Percentiles rank a stretch among this genome's conserved stretches.
These are phyloP conservation scores for Muschampia plurimacula DNA, from an alignment of 2,888 invertebrate species.

Conservation along the genomic window DNA sequence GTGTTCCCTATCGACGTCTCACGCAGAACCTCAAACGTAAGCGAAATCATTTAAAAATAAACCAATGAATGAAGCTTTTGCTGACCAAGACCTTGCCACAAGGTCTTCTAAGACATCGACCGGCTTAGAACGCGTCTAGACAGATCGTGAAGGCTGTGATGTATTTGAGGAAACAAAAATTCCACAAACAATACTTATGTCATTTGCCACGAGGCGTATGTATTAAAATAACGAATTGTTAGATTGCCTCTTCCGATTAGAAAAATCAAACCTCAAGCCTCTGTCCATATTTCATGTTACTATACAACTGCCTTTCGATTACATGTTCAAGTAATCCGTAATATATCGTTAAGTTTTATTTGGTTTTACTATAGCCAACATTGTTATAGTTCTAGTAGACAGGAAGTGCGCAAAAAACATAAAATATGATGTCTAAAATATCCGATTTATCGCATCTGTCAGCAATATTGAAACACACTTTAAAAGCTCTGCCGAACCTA, in stretches of 20 bases:
- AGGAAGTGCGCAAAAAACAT: background rate
- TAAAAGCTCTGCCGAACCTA: constrained; percentile 15
- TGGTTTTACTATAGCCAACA: background rate
- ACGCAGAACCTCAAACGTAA: constrained; percentile 45
- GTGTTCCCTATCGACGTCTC: constrained; percentile 44
- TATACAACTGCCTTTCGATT: background rate
- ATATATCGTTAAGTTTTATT: background rate
- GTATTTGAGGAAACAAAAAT: constrained; percentile 42
- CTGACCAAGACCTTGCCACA: constrained; percentile 63
- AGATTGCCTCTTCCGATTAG: no score
- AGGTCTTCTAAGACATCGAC: constrained; percentile 53
- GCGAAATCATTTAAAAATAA: constrained; percentile 60
- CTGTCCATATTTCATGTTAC: background rate
- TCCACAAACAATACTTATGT: constrained; percentile 22
- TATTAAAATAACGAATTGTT: constrained; percentile 27
- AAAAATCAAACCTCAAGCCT: no score
- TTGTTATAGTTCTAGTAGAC: background rate
- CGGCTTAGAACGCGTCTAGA: constrained; percentile 50
- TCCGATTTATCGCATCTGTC: constrained; percentile 3
- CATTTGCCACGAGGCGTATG: constrained; percentile 14
- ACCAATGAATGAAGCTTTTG: constrained; percentile 55
- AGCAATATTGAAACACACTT: constrained; percentile 14
- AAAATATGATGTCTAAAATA: constrained; percentile 17
- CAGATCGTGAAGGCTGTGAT: constrained; percentile 45
- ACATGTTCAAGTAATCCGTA: background rate